Percentiles rank a stretch among this genome's conserved stretches.
phyloP scores from a whole-genome alignment of 2,113 vertebrate genomes.

The Probosciger aterrimus region DNA sequence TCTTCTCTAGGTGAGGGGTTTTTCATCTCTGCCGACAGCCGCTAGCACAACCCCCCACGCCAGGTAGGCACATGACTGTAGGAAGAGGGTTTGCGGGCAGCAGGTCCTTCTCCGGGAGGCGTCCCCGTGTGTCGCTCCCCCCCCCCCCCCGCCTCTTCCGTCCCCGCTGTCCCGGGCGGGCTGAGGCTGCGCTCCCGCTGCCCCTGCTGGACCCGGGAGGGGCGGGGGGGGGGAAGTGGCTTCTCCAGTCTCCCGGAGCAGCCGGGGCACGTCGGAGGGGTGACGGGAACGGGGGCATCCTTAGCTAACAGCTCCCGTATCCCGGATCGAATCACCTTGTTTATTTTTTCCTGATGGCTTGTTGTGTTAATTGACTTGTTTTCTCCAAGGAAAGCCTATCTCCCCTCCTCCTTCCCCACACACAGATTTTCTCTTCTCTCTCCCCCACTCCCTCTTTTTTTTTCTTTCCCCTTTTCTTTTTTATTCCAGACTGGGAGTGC shows the following conservation, averaged over 20 bases:
- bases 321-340: neutral
- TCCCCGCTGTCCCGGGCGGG: neutral
- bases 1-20: neutral
- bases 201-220: no score
- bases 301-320: neutral
- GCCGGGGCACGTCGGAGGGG: neutral
- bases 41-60: neutral
- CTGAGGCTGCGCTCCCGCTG: neutral
- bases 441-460: neutral
- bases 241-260: neutral
- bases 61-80: neutral
- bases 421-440: neutral
- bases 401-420: neutral
- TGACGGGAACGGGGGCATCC: neutral
- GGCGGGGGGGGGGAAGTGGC: no score
- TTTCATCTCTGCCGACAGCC: neutral
- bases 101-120: neutral
- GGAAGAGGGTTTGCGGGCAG: neutral
- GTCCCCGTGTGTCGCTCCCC: neutral
- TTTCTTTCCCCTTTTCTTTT: neutral
- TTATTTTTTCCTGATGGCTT: slow-evolving; percentile 10
- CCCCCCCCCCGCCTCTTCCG: neutral
- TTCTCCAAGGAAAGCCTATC: slow-evolving; percentile 4
- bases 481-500: neutral
- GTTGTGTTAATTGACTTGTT: slow-evolving; percentile 34